These are phyloP conservation scores for Atrina japonica DNA, from an alignment of 2,888 invertebrate genomes.

Conservation along the genomic window DNA sequence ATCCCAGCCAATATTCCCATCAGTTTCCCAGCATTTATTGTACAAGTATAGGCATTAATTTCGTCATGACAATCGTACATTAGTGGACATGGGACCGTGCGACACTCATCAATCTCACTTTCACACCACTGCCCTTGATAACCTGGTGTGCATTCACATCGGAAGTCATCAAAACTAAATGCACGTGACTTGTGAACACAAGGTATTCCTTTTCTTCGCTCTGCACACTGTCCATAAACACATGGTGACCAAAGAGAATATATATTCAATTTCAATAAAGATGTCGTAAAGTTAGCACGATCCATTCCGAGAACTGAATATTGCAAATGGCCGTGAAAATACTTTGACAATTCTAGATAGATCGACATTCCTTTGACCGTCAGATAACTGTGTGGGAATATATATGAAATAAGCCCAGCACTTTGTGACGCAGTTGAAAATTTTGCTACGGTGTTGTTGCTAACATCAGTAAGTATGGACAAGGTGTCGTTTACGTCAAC, in stretches of 20 bases:
- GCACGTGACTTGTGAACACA: constrained; percentile 49
- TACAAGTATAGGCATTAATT: constrained; percentile 49
- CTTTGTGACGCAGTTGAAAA: too few relatives aligned
- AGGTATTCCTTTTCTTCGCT: constrained; percentile 5
- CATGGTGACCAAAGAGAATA: constrained; percentile 44
- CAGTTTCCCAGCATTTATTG: constrained; percentile 48
- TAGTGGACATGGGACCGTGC: constrained; percentile 44
- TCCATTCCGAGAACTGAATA: constrained; percentile 30
- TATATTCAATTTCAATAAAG: constrained; percentile 16
- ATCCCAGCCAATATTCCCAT: constrained; percentile 17
- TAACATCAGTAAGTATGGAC: neutral
- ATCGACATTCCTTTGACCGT: constrained; percentile 1
- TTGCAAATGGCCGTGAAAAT: constrained; percentile 29
- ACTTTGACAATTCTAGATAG: neutral
- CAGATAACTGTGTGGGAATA: neutral
- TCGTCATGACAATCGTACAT: constrained; percentile 56
- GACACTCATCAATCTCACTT: constrained; percentile 54
- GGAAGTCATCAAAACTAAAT: constrained; percentile 43
- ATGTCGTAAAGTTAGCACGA: constrained; percentile 17
- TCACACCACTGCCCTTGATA: constrained; percentile 56
- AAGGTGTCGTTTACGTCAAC: constrained; percentile 27
- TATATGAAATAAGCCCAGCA: too few relatives aligned
- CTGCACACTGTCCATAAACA: constrained; percentile 50
- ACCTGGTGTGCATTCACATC: constrained; percentile 53
- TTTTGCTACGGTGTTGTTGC: neutral